phyloP scores from a whole-genome alignment of 1,140 invertebrate species.

The Plectrocnemia conspersa region DNA sequence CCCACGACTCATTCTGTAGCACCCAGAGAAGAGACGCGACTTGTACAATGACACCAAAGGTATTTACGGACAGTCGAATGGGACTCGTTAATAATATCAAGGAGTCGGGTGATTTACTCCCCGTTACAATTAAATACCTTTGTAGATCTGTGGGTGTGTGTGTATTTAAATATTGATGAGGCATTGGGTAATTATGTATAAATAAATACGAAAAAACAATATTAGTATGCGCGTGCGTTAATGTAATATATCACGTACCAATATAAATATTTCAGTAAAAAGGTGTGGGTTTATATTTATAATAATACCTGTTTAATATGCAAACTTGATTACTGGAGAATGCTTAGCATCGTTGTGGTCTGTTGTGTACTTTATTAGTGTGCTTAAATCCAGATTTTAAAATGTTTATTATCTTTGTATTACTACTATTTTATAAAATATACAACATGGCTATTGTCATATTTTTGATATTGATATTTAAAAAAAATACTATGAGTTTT shows the following conservation, averaged over 20 bases:
- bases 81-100: slow-evolving; percentile 1
- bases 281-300: slow-evolving; percentile 2
- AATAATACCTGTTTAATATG: slow-evolving; percentile 7
- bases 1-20: background rate
- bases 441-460: no score
- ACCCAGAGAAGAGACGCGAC: background rate
- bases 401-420: no score
- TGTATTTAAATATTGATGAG: background rate
- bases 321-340: slow-evolving; percentile 7
- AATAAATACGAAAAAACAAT: no score
- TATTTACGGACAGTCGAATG: background rate
- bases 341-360: background rate
- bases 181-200: background rate
- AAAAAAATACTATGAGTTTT: no score
- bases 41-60: no score
- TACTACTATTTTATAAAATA: no score
- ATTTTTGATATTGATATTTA: no score
- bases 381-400: no score
- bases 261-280: background rate
- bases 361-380: no score
- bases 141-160: background rate
- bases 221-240: no score
- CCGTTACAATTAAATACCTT: slow-evolving; percentile 5
- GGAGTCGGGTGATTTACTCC: background rate
- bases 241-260: no score